A percentile compares a stretch with the other conserved stretches of the same genome.
These are phyloP conservation scores for Enchytraeus crypticus DNA, from an alignment of 2,888 invertebrate genomes.

Conservation along the genomic window DNA sequence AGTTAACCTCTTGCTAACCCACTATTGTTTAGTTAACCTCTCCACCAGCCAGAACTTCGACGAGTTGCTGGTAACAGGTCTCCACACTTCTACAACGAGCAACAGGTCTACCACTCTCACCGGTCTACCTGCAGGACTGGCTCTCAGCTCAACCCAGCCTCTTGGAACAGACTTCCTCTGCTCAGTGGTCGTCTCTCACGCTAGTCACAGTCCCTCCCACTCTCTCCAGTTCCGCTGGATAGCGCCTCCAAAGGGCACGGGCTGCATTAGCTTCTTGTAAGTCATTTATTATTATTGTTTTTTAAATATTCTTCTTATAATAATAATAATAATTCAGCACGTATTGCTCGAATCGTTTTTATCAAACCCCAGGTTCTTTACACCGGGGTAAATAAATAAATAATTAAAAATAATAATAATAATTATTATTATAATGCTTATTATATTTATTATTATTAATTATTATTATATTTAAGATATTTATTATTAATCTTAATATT, in stretches of 20 bases:
- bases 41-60: constrained; percentile 46
- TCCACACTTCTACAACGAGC: constrained; percentile 38
- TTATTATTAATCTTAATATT: too few species aligned
- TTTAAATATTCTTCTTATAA: too few species aligned
- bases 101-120: background rate
- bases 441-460: too few species aligned
- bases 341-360: too few species aligned
- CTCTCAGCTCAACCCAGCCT: background rate
- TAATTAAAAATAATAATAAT: too few species aligned
- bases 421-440: too few species aligned
- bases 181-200: constrained; percentile 44
- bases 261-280: constrained; percentile 48
- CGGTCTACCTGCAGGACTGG: background rate
- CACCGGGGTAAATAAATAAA: too few species aligned
- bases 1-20: too few species aligned
- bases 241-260: constrained; percentile 45
- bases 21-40: too few species aligned
- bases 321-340: too few species aligned
- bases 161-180: constrained; percentile 41
- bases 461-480: too few species aligned
- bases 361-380: too few species aligned
- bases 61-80: constrained; percentile 44
- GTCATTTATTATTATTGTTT: constrained; percentile 27
- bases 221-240: constrained; percentile 43
- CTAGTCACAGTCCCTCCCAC: constrained; percentile 36